A percentile compares a stretch with the other conserved stretches of the same genome.
Conservation (phyloP, 2,888 invertebrate species). For the Labia minor region DNA sequence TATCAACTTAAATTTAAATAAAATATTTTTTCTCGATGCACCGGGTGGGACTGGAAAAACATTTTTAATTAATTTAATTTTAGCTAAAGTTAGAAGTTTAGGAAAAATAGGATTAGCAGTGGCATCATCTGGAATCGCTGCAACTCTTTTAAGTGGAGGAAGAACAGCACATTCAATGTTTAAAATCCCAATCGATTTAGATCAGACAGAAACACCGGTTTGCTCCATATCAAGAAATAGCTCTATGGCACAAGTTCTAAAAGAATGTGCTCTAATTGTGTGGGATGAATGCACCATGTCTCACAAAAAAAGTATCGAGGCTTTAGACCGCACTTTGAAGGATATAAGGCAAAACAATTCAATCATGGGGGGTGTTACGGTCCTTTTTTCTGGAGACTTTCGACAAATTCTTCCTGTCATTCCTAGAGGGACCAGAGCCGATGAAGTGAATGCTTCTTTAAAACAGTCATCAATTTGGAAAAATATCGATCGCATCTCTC, state of each 20-base stretch:
- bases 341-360: conserved; percentile 23
- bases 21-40: neutral
- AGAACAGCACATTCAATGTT: conserved; percentile 33
- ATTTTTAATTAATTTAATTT: neutral
- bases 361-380: conserved; percentile 18
- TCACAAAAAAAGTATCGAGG: conserved; percentile 26
- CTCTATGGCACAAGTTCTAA: conserved; percentile 29
- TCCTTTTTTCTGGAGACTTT: neutral
- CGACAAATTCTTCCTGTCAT: neutral
- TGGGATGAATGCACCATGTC: conserved; percentile 31
- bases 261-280: conserved; percentile 27
- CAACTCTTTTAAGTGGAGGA: neutral
- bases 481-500: too few relatives aligned
- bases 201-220: conserved; percentile 28
- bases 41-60: neutral
- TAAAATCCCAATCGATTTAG: conserved; percentile 32
- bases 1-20: too few relatives aligned
- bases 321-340: too few relatives aligned
- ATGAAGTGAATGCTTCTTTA: conserved; percentile 20
- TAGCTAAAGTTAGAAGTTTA: neutral
- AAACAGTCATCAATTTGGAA: neutral
- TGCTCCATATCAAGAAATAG: conserved; percentile 31
- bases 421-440: conserved; percentile 16
- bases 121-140: neutral
- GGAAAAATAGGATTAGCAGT: neutral